Base-by-base conservation (phyloP, 1,140 invertebrate genomes). In the Drosophila saltans region DNA sequence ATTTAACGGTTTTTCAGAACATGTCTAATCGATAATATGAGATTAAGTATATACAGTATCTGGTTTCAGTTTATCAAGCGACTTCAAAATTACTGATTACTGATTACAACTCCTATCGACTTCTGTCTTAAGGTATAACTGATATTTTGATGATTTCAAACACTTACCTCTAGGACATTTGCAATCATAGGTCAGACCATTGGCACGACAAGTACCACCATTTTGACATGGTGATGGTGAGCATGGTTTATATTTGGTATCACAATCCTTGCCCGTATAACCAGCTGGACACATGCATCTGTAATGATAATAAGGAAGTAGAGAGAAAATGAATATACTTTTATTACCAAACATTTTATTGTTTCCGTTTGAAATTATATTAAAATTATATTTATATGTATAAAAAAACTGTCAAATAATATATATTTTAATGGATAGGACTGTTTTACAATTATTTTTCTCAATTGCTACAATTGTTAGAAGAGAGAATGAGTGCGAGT, bases 181-280 rank as follows among this genome's bases (percentile, higher is more conserved):
- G 93, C 96, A 98, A 83, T 96, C 96, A 93, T 98, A 98, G 80
- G 94, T 95, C 57, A 97, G 94, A 77, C 94, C 94, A 91, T 96
- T 96, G 81, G 95, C 94, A 57, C 94, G 94, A 93, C 98, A 99
- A 26, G 94, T 94, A 72, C 97, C 98, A 56, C 96, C 97, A 93
- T 99, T 98, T 80, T 95, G 93, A 92, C 98, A 98, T 1, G 97
- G 97, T 57, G 96, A 97, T 3, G 97, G 97, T 80, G 97, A 94
- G 92, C 97, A 98, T 1, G 97, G 97, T 69, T 98, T 95, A 92
- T 98, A 98, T 76, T 96, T 95, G 89, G 94, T 96, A 92, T 98
- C 97, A 93, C 97, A 98, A 93, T 98, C 96, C 88, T 96, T 94
- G 10, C 97, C 97, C 1, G 97, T 98, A 92, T 96, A 98, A 72